These are phyloP conservation scores for Napeogenes inachia DNA, from an alignment of 2,888 invertebrate species.

Conservation along the genomic window DNA sequence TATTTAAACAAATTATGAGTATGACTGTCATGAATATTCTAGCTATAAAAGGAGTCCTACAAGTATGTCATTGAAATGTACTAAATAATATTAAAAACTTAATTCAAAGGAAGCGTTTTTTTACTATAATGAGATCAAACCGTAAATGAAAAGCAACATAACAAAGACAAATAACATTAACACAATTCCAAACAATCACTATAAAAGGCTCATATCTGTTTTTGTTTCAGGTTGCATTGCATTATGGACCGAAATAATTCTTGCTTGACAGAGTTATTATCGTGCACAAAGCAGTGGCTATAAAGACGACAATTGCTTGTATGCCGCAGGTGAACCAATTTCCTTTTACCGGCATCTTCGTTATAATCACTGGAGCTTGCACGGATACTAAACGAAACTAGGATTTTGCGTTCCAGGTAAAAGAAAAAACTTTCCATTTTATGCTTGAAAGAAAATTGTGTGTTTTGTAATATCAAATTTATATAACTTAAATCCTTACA, in stretches of 20 bases:
- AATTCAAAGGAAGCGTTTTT: not conserved
- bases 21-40: too few relatives aligned
- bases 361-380: constrained; percentile 36
- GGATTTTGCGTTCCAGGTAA: constrained; percentile 21
- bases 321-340: constrained; percentile 33
- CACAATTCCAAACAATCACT: constrained; percentile 9
- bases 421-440: constrained; percentile 10
- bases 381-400: constrained; percentile 32
- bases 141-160: not conserved
- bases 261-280: constrained; percentile 17
- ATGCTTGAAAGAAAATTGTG: constrained; percentile 37
- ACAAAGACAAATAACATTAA: constrained; percentile 1
- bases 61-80: too few relatives aligned
- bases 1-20: too few relatives aligned
- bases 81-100: not conserved
- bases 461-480: constrained; percentile 22
- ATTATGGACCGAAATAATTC: constrained; percentile 22
- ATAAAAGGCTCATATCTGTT: constrained; percentile 14
- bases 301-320: constrained; percentile 26
- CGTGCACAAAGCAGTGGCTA: constrained; percentile 13
- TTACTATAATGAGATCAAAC: not conserved
- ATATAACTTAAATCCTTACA: not conserved
- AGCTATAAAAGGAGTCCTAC: too few relatives aligned
- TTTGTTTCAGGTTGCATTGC: constrained; percentile 16
- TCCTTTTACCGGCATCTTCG: constrained; percentile 28